These are phyloP conservation scores for Apodemia hepburni DNA, from an alignment of 2,888 invertebrate genomes.

Conservation along the genomic window DNA sequence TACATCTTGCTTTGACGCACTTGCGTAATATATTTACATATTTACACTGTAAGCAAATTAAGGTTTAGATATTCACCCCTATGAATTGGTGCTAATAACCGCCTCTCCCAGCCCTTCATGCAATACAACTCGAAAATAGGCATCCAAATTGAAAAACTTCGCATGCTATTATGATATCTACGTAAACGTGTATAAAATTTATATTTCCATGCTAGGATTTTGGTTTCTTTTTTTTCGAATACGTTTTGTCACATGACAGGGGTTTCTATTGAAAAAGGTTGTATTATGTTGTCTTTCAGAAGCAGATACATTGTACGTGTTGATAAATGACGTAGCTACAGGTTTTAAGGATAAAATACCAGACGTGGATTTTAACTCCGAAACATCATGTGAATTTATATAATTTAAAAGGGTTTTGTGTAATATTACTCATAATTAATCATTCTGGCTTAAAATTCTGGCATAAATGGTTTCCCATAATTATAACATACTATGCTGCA, in stretches of 20 bases:
- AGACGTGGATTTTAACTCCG: slow-evolving; percentile 23
- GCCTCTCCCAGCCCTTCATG: slow-evolving; percentile 16
- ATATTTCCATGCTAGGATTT: slow-evolving; percentile 6
- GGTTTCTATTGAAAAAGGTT: slow-evolving; percentile 36
- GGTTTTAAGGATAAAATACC: slow-evolving; percentile 30
- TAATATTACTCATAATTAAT: background rate
- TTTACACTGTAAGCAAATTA: slow-evolving; percentile 68
- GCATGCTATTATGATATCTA: background rate
- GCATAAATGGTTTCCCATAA: background rate
- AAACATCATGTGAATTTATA: slow-evolving; percentile 1
- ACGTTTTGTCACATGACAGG: slow-evolving; percentile 39
- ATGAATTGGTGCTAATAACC: slow-evolving; percentile 74
- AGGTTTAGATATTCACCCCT: slow-evolving; percentile 71
- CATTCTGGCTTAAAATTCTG: background rate
- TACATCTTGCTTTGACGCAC: slow-evolving; percentile 20
- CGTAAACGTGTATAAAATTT: background rate
- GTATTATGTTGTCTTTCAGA: slow-evolving; percentile 32
- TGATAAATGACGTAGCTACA: slow-evolving; percentile 33
- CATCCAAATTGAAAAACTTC: slow-evolving; percentile 2
- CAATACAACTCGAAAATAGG: slow-evolving; percentile 7
- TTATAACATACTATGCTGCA: background rate
- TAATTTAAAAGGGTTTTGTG: slow-evolving; percentile 10
- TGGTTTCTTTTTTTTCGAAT: background rate
- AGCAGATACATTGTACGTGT: slow-evolving; percentile 30
- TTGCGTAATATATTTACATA: slow-evolving; percentile 57